Evolutionary conservation across 2,797 vertebrate species (phyloP).

Genomic region (Scarus forsteni): DNA sequence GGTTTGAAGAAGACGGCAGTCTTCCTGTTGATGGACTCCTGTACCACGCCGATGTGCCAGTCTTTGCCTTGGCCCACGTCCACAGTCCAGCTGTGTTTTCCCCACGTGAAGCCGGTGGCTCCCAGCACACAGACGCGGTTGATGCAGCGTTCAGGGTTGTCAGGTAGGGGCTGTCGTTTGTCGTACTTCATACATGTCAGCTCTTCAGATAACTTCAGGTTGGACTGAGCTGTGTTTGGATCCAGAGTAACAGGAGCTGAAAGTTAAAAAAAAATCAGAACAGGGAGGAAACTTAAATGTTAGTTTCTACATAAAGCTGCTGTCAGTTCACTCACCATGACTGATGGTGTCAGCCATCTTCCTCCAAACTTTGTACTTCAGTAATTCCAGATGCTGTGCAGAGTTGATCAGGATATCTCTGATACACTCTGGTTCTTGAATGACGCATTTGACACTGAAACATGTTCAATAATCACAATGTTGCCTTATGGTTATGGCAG

Average conservation of each 20-base stretch:
- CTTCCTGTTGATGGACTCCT: constrained; percentile 76
- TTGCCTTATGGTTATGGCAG: background rate
- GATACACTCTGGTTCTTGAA: constrained; percentile 66
- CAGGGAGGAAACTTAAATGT: background rate
- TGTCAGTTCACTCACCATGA: constrained; percentile 59
- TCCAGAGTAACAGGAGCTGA: constrained; percentile 73
- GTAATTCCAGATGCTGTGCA: constrained; percentile 66
- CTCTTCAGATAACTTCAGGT: constrained; percentile 72
- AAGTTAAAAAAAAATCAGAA: constrained; percentile 13
- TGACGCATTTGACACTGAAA: constrained; percentile 65
- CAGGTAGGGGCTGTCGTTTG: constrained; percentile 53
- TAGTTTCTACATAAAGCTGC: background rate
- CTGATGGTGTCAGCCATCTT: constrained; percentile 62
- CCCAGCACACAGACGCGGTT: constrained; percentile 73
- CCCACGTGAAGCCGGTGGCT: constrained; percentile 64
- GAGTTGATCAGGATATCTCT: constrained; percentile 75
- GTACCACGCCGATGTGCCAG: constrained; percentile 77
- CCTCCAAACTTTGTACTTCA: constrained; percentile 73
- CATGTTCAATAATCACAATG: constrained; percentile 3
- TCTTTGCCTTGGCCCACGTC: constrained; percentile 67
- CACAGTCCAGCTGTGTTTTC: constrained; percentile 78
- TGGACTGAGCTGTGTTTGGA: constrained; percentile 80
- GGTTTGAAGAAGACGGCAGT: constrained; percentile 67
- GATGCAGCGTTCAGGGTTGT: constrained; percentile 76
- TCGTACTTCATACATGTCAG: constrained; percentile 67